phyloP scores from a whole-genome alignment of 2,797 vertebrate species.

The Tachyglossus aculeatus region DNA sequence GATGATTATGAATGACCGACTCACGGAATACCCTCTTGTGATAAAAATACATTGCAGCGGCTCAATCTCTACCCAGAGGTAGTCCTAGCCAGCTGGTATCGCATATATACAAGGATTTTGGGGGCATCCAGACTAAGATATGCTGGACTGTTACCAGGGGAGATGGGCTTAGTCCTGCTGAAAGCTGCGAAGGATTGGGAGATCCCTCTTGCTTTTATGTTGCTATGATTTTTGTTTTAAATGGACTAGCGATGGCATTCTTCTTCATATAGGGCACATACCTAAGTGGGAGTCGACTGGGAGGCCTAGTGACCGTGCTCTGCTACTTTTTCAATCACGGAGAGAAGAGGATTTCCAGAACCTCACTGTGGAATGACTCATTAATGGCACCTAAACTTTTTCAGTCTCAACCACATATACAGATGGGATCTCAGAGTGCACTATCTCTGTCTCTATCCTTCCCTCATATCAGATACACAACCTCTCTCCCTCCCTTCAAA shows the following conservation, averaged over 20 bases:
- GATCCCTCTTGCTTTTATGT: slow-evolving; percentile 98
- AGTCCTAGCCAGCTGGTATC: slow-evolving; percentile 94
- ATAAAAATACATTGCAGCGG: slow-evolving; percentile 96
- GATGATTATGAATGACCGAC: slow-evolving; percentile 90
- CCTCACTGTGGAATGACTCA: too few relatives aligned
- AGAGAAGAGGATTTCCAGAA: slow-evolving; percentile 80
- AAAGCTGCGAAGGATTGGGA: slow-evolving; percentile 97
- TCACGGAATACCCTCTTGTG: slow-evolving; percentile 93
- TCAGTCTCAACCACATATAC: too few relatives aligned
- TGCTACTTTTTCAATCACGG: slow-evolving; percentile 98
- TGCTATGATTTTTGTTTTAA: slow-evolving; percentile 91
- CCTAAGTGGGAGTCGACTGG: slow-evolving; percentile 90
- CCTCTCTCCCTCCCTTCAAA: too few relatives aligned
- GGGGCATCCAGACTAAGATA: slow-evolving; percentile 87
- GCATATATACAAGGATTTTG: slow-evolving; percentile 85
- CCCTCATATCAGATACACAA: too few relatives aligned
- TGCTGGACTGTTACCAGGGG: slow-evolving; percentile 98
- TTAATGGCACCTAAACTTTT: too few relatives aligned
- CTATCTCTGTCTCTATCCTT: too few relatives aligned
- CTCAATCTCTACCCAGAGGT: slow-evolving; percentile 99
- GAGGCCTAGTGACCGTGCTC: slow-evolving; percentile 84
- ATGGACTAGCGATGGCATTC: slow-evolving; percentile 94
- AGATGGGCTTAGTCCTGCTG: slow-evolving; percentile 88
- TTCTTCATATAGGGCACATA: slow-evolving; percentile 94
- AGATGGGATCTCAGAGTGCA: too few relatives aligned